Evolutionary conservation across 2,888 invertebrate species (phyloP), one percentile per base, ranked within the genome.

Genomic region (Pammene aurita): DNA sequence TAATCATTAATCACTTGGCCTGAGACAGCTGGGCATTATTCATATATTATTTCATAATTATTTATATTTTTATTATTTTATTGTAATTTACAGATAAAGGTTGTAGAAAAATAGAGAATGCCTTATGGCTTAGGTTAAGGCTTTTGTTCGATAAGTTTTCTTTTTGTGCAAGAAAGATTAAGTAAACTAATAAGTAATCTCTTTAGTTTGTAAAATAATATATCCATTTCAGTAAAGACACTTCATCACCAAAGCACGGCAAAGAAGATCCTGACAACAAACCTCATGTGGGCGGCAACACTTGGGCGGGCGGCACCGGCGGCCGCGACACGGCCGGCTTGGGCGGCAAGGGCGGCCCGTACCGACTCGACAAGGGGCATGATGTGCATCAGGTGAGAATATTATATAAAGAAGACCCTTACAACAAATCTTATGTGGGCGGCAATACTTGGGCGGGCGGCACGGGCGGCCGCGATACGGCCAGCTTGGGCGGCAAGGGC

Each of bases 371-470:
- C 85, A 96, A 96, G 66, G 98, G 99, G 0, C 98, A 99, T 77
- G 95, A 96, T 72, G 98, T 99, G 0, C 96, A 97, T 85, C 99
- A 99, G 92, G 95, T 94, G 6, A 4, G 13, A 11, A 10, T 5
- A 10, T 42, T 42, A 42, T 38, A 9, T 6, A 7, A 9, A 38
- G 35, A 4, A 5, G 38, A 38, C 38, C 38, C 7, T 5, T 2
- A 38, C 38, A 5, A 97, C 80, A 95, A 96, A 55, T 98, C 98
- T 0, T 99, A 99, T 88, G 97, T 98, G 52, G 99, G 99, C 41
- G 99, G 99, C 0, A 98, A 98, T 83, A 97, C 96, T 0, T 99
- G 99, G 98, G 98, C 98, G 56, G 98, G 98, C 41, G 98, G 98
- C 62, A 97, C 96, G 10, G 98, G 98, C 44, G 98, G 98, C 26